Conservation (phyloP, 2,888 invertebrate genomes). For the Amblyjoppa fuscipennis region DNA sequence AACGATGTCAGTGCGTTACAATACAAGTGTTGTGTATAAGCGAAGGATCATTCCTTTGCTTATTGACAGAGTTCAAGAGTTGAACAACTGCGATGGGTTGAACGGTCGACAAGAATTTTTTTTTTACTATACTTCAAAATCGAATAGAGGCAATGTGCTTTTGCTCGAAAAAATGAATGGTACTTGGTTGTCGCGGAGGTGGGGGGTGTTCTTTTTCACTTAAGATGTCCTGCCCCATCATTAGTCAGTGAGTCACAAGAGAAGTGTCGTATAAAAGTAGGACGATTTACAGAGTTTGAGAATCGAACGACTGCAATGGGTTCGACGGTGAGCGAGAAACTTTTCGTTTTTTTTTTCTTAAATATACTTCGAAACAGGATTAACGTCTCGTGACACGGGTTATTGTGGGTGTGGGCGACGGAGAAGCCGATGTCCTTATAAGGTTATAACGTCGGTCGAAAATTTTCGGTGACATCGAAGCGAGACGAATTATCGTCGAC, state of each 20-base stretch:
- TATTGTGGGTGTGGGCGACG: constrained; percentile 65
- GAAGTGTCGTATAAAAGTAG: no score
- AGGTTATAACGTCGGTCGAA: constrained; percentile 71
- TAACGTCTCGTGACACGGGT: neutral
- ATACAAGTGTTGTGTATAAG: neutral
- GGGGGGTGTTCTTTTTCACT: no score
- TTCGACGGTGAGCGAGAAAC: neutral
- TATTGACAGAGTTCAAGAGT: neutral
- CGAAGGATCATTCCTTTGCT: neutral
- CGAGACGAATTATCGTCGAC: neutral
- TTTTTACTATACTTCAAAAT: neutral
- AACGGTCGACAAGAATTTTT: neutral
- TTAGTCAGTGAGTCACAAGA: no score
- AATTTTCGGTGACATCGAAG: constrained; percentile 47
- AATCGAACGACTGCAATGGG: neutral
- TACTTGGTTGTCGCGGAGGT: no score
- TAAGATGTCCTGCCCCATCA: no score
- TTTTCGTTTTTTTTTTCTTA: neutral
- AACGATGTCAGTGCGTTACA: neutral
- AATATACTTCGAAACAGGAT: neutral
- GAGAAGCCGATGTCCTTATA: constrained; percentile 75
- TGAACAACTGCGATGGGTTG: neutral
- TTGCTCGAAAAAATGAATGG: no score
- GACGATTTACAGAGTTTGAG: neutral
- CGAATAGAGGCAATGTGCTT: no score